phyloP scores from a whole-genome alignment of 1,140 invertebrate species.

The Ylistrum balloti region DNA sequence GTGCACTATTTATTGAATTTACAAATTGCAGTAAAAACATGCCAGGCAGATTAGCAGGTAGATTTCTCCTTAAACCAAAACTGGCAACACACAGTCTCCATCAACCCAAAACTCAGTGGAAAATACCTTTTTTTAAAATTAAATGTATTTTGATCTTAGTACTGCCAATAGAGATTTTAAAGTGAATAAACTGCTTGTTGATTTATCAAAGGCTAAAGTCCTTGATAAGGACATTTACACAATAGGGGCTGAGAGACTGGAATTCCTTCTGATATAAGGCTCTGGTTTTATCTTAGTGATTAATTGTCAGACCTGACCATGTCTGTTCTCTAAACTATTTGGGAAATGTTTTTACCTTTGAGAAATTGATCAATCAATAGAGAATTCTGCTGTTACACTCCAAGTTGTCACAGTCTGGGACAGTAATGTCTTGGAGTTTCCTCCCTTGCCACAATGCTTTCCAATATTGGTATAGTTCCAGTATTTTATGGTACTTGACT shows the following conservation, averaged over 20 bases:
- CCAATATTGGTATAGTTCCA: background rate
- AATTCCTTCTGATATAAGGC: background rate
- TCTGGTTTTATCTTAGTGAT: background rate
- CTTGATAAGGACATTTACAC: background rate
- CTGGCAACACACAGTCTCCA: background rate
- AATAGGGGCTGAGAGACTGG: background rate
- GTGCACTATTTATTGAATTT: background rate
- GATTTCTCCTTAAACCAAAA: constrained; percentile 6
- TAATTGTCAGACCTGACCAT: background rate
- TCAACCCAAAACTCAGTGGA: background rate
- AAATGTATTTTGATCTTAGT: background rate
- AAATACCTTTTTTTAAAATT: background rate
- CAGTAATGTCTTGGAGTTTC: background rate
- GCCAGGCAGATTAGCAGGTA: background rate
- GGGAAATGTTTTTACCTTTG: background rate
- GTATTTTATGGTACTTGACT: no score
- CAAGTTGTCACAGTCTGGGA: background rate
- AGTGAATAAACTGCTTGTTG: background rate
- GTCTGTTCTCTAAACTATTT: background rate
- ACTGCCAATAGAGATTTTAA: background rate
- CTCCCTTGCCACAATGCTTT: background rate
- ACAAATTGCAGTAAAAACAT: constrained; percentile 11
- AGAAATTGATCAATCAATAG: background rate
- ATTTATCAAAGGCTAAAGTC: background rate
- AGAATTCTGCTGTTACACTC: background rate